Base-by-base conservation (phyloP, 92 coral and sea anemone genomes). In the Parazoanthus atlanticus region DNA sequence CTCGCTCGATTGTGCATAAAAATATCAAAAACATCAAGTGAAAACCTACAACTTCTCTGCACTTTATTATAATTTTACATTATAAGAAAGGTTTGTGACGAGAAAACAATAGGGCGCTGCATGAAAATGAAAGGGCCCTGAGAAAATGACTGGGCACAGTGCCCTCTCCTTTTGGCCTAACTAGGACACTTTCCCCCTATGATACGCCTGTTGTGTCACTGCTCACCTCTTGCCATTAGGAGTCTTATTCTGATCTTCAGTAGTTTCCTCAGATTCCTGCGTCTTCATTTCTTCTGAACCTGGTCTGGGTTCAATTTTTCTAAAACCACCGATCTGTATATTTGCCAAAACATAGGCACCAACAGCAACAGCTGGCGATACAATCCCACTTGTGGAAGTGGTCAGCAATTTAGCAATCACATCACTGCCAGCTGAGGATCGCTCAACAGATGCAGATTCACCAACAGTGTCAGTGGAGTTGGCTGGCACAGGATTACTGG, bases 251-350 rank as follows among this genome's bases (percentile, higher is more conserved):
- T 36, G 54, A 46, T 78, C 79, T 91, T 40, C 89, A 84, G 33
- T 84, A 80, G 49, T 81, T 71, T 31, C 82, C 76, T 30, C 29
- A 49, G 66, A 65, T 91, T 69, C 86, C 38, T 69, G 86, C 29
- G 90, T 82, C 43, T 64, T 79, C 36, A 46, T 16, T 19, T 88
- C 84, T 52, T 92, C 93, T 33, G 85, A 49, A 30, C 85, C 88
- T 3, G 99, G 99, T 76, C 96, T 96, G 13, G 99, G 99, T 81
- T 96, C 99, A 58, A 96, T 96, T 88, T 96, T 96, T 38, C 99
- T 90, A 82, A 96, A 92, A 15, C 97, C 95, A 46, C 91, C 95
- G 3, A 81, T 43, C 19, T 82, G 94, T 15, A 86, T 75, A 61
- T 43, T 86, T 64, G 90, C 81, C 58, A 86, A 49, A 15, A 92